Evolutionary conservation across 35 echinoderm and acorn worm species (phyloP), one percentile per base, ranked within the genome.

Genomic region (Patiria miniata): DNA sequence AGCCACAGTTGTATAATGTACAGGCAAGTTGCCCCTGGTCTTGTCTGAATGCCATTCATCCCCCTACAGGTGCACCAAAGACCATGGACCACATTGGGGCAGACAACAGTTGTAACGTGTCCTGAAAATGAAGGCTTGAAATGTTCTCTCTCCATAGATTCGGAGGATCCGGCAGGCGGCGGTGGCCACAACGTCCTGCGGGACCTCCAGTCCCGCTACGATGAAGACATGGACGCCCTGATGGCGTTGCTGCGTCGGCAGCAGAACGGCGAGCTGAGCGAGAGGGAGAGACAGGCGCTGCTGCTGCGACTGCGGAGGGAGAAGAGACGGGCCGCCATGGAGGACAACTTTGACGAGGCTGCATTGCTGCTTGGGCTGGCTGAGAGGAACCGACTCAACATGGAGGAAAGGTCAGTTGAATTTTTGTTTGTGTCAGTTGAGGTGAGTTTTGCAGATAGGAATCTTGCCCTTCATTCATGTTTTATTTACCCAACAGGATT

Each of bases 361-460:
- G 96, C 96, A 65, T 26, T 98, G 22, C 55, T 94, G 37, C 65
- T 98, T 21, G 96, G 96, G 4, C 40, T 98, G 69, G 86, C 96
- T 39, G 96, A 98, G 73, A 88, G 96, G 56, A 87, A 84, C 81
- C 89, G 85, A 81, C 47, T 91, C 8, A 94, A 91, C 52, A 78
- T 91, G 81, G 92, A 94, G 57, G 90, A 94, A 47, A 94, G 81
- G 96, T 98, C 78, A 80, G 86, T 14, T 55, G 19, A 33, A 8
- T 7, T 79, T 39, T 39, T 17, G 36, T 39, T 39, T 79, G 21
- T 22, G 10, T 0, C 23, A 47, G 12, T 47, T 47, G 12, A 6
- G 42, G 12, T 12, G 12, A 47, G 42, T 47, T 47, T 47, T 47
- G 12, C 12, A 12, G 42, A 47, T 12, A 47, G 12, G 42, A 47